Conservation (phyloP, 2,797 vertebrate species). For the Naso thynnoides region DNA sequence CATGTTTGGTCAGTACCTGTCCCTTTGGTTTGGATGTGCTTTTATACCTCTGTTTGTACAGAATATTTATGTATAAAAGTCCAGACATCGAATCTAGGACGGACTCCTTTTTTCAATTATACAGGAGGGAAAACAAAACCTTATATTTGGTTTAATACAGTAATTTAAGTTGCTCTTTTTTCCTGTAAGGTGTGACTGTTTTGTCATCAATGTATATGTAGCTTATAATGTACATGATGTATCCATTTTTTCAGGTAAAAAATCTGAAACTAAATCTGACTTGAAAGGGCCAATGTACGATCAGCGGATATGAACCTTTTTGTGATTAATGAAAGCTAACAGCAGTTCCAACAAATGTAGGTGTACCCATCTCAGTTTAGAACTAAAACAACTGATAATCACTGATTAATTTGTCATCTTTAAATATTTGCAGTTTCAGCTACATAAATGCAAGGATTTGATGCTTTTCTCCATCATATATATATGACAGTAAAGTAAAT, state of each 20-base stretch:
- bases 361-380: background rate
- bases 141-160: background rate
- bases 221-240: background rate
- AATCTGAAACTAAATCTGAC: background rate
- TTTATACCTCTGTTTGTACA: no score
- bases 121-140: background rate
- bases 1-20: no score
- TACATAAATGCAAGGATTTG: background rate
- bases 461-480: background rate
- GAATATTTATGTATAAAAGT: no score
- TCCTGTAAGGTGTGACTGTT: background rate
- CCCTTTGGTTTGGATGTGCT: no score
- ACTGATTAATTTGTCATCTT: no score
- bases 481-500: background rate
- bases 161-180: background rate
- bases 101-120: background rate
- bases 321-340: background rate
- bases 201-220: background rate
- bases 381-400: background rate
- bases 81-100: no score
- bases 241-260: background rate
- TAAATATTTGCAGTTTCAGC: background rate
- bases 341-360: no score
- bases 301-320: background rate
- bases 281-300: background rate